phyloP scores from a whole-genome alignment of 2,888 invertebrate species.

The Nasonovia ribisnigri region DNA sequence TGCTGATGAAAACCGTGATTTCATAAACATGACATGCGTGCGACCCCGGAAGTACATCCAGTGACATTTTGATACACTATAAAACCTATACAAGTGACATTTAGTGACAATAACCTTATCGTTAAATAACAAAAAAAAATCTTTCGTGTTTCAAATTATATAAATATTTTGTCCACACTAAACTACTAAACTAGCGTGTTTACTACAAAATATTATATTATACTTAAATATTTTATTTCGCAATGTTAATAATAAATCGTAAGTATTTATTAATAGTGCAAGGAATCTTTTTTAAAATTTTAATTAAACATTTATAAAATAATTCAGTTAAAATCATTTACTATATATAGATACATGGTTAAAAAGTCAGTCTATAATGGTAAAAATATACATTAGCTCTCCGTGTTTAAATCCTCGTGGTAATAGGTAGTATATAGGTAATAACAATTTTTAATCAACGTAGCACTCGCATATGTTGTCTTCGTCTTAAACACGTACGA shows the following conservation, averaged over 20 bases:
- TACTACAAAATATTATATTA: not conserved
- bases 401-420: not conserved
- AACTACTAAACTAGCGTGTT: not conserved
- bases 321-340: not conserved
- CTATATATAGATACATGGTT: not conserved
- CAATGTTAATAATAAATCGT: not conserved
- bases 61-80: not conserved
- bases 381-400: not conserved
- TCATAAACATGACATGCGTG: not conserved
- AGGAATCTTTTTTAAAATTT: not conserved
- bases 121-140: not conserved
- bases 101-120: not conserved
- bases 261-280: not conserved
- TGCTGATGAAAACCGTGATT: not conserved
- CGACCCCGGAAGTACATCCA: not conserved
- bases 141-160: not conserved
- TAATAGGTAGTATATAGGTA: no score
- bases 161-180: not conserved
- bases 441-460: no score
- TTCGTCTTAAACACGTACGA: no score
- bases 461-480: no score
- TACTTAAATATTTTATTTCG: not conserved
- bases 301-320: not conserved
- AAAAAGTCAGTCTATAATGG: not conserved
- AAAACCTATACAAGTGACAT: no score